A percentile compares a stretch with the other conserved stretches of the same genome.
These are phyloP conservation scores for Sarcophaga caerulescens DNA, from an alignment of 2,888 invertebrate species.

Conservation along the genomic window DNA sequence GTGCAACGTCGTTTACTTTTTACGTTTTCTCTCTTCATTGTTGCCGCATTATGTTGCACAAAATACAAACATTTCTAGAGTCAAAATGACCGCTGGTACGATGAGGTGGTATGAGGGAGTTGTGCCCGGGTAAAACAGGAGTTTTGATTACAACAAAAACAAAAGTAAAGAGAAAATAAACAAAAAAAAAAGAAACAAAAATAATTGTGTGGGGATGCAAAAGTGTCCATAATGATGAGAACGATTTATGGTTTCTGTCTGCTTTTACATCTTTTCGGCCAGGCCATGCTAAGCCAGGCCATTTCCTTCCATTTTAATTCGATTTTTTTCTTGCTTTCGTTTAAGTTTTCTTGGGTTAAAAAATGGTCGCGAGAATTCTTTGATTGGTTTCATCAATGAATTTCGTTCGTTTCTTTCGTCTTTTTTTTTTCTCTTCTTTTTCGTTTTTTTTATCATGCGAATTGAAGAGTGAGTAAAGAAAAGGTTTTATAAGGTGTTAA, in stretches of 20 bases:
- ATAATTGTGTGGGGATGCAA: slow-evolving; percentile 45
- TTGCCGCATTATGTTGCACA: slow-evolving; percentile 1
- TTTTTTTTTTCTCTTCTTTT: too few species aligned
- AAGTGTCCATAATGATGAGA: slow-evolving; percentile 54
- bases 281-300: not conserved
- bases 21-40: not conserved
- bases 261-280: slow-evolving; percentile 1
- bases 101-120: not conserved
- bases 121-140: not conserved
- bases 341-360: not conserved
- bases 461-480: slow-evolving; percentile 16
- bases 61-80: not conserved
- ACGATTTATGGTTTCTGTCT: slow-evolving; percentile 54
- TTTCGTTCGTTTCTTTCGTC: not conserved
- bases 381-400: slow-evolving; percentile 31
- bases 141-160: slow-evolving; percentile 18
- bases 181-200: slow-evolving; percentile 13
- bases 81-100: not conserved
- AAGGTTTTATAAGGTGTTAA: slow-evolving; percentile 55
- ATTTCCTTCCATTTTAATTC: slow-evolving; percentile 27
- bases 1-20: slow-evolving; percentile 30
- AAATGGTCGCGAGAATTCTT: slow-evolving; percentile 25
- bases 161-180: not conserved
- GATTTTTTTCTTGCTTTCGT: not conserved
- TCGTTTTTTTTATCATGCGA: slow-evolving; percentile 16